Percentiles rank a stretch among this genome's conserved stretches.
Conservation (phyloP, 2,797 vertebrate genomes). For the Phataginus tetradactyla region DNA sequence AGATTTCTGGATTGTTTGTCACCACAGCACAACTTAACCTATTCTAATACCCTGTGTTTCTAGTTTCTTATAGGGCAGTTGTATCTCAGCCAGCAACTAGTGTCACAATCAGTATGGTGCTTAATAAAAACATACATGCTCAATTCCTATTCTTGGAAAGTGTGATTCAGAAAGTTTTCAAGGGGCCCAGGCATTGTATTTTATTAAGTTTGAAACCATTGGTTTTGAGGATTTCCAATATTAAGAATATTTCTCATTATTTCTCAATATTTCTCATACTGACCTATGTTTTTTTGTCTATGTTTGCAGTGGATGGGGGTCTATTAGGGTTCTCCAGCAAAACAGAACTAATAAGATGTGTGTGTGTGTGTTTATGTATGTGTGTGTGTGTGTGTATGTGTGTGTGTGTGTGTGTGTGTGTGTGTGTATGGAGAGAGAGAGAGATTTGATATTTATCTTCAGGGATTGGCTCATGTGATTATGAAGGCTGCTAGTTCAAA, state of each 20-base stretch:
- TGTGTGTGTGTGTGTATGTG: background rate
- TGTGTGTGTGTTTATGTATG: no score
- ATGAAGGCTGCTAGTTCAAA: background rate
- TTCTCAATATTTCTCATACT: no score
- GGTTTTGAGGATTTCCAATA: background rate
- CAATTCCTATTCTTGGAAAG: background rate
- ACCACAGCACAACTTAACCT: background rate
- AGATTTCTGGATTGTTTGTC: background rate
- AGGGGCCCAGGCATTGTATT: background rate
- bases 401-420: background rate
- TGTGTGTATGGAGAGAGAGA: background rate
- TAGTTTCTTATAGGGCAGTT: background rate
- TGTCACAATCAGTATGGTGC: background rate
- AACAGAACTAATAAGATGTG: background rate
- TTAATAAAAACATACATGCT: constrained; percentile 12
- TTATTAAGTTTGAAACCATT: background rate
- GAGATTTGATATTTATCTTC: background rate
- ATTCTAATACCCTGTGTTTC: background rate
- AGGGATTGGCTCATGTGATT: background rate
- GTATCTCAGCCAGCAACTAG: background rate
- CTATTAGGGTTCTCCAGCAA: background rate
- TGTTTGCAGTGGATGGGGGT: background rate
- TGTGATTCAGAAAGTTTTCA: background rate
- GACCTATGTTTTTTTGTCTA: no score
- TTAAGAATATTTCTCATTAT: background rate